Evolutionary conservation across 2,113 vertebrate genomes (phyloP).

Genomic region (Brienomyrus brachyistius): DNA sequence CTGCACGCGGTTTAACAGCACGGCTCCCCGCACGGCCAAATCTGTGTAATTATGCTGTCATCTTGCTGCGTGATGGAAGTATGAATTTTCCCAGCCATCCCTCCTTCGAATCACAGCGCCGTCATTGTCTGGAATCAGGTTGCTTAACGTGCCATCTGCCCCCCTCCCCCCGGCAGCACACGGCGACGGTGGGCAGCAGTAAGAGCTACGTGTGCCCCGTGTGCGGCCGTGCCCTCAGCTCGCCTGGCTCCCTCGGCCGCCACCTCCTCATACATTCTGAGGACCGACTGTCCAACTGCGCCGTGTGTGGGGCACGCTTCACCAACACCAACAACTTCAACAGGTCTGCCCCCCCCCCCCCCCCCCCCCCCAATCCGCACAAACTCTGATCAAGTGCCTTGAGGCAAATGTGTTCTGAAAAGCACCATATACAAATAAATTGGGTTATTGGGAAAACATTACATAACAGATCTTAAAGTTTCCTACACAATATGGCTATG

Average conservation of each 20-base stretch:
- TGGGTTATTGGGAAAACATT: neutral
- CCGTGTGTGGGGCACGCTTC: slow-evolving; percentile 88
- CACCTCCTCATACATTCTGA: slow-evolving; percentile 95
- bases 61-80: neutral
- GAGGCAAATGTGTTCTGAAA: neutral
- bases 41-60: neutral
- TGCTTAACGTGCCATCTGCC: too few relatives aligned
- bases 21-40: neutral
- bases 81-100: neutral
- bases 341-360: slow-evolving; percentile 63
- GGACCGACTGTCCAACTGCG: slow-evolving; percentile 94
- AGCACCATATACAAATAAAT: neutral
- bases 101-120: neutral
- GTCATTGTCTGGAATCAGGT: neutral
- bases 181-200: slow-evolving; percentile 76
- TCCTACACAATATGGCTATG: neutral
- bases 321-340: slow-evolving; percentile 91
- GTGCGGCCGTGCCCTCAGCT: slow-evolving; percentile 90
- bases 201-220: slow-evolving; percentile 94
- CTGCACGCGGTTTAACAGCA: neutral
- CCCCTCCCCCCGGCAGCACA: slow-evolving; percentile 67
- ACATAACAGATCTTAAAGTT: neutral
- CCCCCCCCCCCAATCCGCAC: neutral
- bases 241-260: slow-evolving; percentile 86
- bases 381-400: neutral